phyloP scores from a whole-genome alignment of 2,797 vertebrate genomes.

The Pangasius sanitwongsei region DNA sequence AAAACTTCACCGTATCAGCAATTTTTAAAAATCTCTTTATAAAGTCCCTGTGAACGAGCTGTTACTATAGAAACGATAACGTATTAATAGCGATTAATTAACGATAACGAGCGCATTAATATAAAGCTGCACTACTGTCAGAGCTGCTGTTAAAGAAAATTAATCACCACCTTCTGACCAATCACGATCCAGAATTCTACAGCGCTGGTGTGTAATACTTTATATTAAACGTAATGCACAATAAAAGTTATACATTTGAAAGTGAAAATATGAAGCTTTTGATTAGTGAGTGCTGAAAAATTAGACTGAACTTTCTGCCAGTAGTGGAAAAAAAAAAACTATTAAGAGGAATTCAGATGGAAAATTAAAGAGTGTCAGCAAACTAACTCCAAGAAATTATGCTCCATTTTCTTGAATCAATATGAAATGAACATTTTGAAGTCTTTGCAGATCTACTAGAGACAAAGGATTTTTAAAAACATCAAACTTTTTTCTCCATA shows the following conservation, averaged over 20 bases:
- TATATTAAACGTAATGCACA: no score
- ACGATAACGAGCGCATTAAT: neutral
- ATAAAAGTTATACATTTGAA: no score
- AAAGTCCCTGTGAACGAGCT: neutral
- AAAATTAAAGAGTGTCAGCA: slow-evolving; percentile 38
- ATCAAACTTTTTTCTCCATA: neutral
- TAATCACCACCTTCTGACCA: neutral
- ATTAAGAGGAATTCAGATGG: slow-evolving; percentile 44
- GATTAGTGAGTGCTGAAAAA: neutral
- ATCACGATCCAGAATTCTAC: neutral
- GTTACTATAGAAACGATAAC: neutral
- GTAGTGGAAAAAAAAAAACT: slow-evolving; percentile 19
- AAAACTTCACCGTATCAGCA: no score
- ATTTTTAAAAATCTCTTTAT: neutral
- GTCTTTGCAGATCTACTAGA: neutral
- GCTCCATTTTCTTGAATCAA: neutral
- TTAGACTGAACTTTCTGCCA: slow-evolving; percentile 16
- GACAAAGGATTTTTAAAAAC: neutral
- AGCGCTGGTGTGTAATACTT: neutral
- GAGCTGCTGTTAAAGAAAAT: neutral
- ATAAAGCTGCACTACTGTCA: neutral
- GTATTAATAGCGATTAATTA: no score
- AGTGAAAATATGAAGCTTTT: neutral
- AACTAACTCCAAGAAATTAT: neutral
- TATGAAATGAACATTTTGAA: neutral